A percentile compares a stretch with the other conserved stretches of the same genome.
phyloP scores from a whole-genome alignment of 2,888 invertebrate species.

The Polydrusus pterygomalis region DNA sequence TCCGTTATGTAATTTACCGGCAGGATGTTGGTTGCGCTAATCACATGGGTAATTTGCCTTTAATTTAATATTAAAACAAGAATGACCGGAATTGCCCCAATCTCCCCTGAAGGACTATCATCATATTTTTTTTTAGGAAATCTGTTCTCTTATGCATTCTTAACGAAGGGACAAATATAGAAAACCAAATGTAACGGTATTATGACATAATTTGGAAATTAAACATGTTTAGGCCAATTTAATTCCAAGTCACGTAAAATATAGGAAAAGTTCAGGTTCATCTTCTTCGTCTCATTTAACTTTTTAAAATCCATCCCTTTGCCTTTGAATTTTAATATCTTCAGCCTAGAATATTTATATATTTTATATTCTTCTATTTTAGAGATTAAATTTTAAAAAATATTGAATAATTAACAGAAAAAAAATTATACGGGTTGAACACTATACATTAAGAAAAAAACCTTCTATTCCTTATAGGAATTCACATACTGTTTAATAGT shows the following conservation, averaged over 20 bases:
- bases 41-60: no score
- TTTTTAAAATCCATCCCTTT: slow-evolving; percentile 25
- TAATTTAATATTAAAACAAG: no score
- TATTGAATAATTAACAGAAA: not conserved
- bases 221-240: not conserved
- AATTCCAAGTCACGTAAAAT: slow-evolving; percentile 24
- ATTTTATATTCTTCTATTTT: not conserved
- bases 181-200: not conserved
- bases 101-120: no score
- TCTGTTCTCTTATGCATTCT: not conserved
- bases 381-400: not conserved
- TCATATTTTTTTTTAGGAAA: no score
- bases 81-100: no score
- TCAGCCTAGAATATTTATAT: not conserved
- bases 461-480: no score
- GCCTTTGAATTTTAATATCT: slow-evolving; percentile 1
- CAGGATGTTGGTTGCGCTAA: no score
- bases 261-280: slow-evolving; percentile 38
- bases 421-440: no score
- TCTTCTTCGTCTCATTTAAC: slow-evolving; percentile 29
- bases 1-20: no score
- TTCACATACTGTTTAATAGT: no score
- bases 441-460: no score
- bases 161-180: not conserved
- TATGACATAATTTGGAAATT: not conserved